These are phyloP conservation scores for Microctenopoma stevenorrisi DNA, from an alignment of 2,797 vertebrate genomes.

Conservation along the genomic window DNA sequence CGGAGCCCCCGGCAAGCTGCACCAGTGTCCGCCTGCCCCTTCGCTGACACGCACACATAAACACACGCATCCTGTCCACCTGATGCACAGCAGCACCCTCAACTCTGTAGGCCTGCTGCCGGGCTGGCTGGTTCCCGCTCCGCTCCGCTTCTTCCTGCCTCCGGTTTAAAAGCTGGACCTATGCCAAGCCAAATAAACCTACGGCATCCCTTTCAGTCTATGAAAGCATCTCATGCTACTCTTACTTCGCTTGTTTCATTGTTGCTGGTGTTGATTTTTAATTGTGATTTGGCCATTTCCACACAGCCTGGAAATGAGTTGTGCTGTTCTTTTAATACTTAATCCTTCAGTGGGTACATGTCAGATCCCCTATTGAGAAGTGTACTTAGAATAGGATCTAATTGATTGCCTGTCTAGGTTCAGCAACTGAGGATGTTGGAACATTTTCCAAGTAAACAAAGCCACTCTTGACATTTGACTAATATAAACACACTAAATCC, in stretches of 20 bases:
- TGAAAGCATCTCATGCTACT: slow-evolving; percentile 23
- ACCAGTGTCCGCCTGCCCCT: slow-evolving; percentile 73
- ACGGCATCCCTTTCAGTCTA: slow-evolving; percentile 27
- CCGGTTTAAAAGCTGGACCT: slow-evolving; percentile 42
- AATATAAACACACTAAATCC: slow-evolving; percentile 22
- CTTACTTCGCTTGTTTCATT: slow-evolving; percentile 36
- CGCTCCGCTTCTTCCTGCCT: slow-evolving; percentile 53
- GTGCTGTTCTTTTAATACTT: slow-evolving; percentile 10
- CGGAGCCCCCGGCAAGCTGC: slow-evolving; percentile 44
- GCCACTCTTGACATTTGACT: slow-evolving; percentile 24
- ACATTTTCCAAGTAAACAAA: slow-evolving; percentile 38
- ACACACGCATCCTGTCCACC: slow-evolving; percentile 52
- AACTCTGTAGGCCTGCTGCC: slow-evolving; percentile 48
- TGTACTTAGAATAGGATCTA: slow-evolving; percentile 35
- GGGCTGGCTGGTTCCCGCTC: slow-evolving; percentile 48
- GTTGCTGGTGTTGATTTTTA: slow-evolving; percentile 9
- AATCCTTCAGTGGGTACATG: not conserved
- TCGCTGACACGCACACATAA: slow-evolving; percentile 8
- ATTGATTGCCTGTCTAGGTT: slow-evolving; percentile 50
- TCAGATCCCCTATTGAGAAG: slow-evolving; percentile 33
- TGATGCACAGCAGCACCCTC: slow-evolving; percentile 58
- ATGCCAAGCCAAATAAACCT: slow-evolving; percentile 59
- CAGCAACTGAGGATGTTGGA: slow-evolving; percentile 52
- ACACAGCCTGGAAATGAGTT: slow-evolving; percentile 8
- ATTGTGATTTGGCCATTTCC: slow-evolving; percentile 22